phyloP scores from a whole-genome alignment of 37 sponge, comb jelly and placozoan genomes.

The Halichondria panicea region DNA sequence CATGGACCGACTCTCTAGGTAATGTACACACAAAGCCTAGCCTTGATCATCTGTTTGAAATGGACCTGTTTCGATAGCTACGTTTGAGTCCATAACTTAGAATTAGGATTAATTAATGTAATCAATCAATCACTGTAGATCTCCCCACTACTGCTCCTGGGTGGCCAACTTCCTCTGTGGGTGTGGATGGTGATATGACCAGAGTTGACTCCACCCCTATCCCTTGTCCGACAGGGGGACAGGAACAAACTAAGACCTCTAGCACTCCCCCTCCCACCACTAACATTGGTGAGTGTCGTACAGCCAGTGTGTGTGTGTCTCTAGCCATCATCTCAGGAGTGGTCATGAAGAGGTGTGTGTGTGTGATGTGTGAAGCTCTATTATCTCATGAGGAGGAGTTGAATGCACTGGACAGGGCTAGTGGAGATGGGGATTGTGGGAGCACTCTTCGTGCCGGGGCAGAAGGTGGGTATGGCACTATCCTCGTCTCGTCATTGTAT shows the following conservation, averaged over 20 bases:
- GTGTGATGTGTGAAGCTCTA: conserved; percentile 45
- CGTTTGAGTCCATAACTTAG: no score
- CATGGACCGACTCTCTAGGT: conserved; percentile 57
- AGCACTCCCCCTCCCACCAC: background rate
- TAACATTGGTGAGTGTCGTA: no score
- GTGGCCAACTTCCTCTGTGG: conserved; percentile 58
- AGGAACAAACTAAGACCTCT: background rate
- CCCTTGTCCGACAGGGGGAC: background rate
- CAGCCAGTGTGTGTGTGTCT: no score
- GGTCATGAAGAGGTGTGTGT: conserved; percentile 49
- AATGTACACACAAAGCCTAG: conserved; percentile 5
- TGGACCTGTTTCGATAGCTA: background rate
- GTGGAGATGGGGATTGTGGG: conserved; percentile 98
- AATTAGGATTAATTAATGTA: no score
- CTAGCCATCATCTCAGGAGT: background rate
- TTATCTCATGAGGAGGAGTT: conserved; percentile 55
- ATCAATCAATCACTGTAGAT: conserved; percentile 26
- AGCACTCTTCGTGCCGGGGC: conserved; percentile 74
- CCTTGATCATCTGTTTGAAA: background rate
- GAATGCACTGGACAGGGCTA: conserved; percentile 84
- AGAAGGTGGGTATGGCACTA: conserved; percentile 35
- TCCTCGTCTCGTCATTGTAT: no score
- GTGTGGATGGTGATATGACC: background rate
- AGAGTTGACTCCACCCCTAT: conserved; percentile 29
- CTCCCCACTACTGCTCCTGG: conserved; percentile 66